Evolutionary conservation across 2,888 invertebrate species (phyloP), one percentile per base, ranked within the genome.

Genomic region (Phortica magna): DNA sequence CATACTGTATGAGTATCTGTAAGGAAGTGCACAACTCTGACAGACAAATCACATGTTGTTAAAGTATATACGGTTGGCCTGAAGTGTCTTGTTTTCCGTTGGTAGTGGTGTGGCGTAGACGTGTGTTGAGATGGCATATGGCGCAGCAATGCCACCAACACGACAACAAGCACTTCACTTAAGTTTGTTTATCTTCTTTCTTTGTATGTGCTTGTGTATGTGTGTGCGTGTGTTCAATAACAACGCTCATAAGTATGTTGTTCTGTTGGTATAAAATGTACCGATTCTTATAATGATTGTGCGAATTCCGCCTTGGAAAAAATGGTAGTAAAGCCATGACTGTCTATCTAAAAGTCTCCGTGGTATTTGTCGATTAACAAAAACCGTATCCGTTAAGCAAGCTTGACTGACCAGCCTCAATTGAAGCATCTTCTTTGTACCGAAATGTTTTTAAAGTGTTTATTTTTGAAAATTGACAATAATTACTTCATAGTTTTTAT

Each of bases 141-240:
- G 22, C 12, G 39, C 39, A 39, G 67, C 70, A 70, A 53, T 22
- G n/a, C 39, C 43, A 19, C 12, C 53, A 31, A 4, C 53, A 19
- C 48, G 9, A 53, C 39, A 71, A 42, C 53, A 71, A 71, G 31
- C 39, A 43, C 55, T 73, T 67, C 59, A 73, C 67, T 68, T 76
- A 57, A 76, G 73, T 57, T 67, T 76, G 67, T 73, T 64, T 73
- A 65, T 53, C 43, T 73, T 39, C 17, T 39, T 4, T 61, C 43
- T 68, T 68, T 14, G 12, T 22, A 22, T 39, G 65, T 17, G 7
- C 4, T 10, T 42, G 67, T 31, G 10, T 73, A 14, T 65, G 10
- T 14, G 10, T 64, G 19, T 59, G 31, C 42, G 39, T n/a, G 61
- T 68, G 75, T 76, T 74, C 64, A 73, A 48, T 14, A 7, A 9